phyloP scores from a whole-genome alignment of 2,797 vertebrate genomes.

The Coregonus ussuriensis region DNA sequence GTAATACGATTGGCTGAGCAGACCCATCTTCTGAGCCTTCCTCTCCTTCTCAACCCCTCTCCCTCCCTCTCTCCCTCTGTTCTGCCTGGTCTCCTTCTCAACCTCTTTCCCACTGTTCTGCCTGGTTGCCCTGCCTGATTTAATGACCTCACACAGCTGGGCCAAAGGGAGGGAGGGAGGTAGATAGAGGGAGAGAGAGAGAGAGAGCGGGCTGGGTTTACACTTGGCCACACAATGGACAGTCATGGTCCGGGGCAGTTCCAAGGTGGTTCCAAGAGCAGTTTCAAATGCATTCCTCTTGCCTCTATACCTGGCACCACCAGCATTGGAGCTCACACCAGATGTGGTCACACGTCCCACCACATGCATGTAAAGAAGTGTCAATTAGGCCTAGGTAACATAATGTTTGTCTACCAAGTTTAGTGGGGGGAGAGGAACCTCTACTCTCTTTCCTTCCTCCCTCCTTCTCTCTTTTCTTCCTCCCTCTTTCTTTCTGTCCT shows the following conservation, averaged over 20 bases:
- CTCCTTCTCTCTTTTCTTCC: not conserved
- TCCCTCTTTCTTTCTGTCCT: not conserved
- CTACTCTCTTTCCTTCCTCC: not conserved
- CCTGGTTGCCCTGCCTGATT: slow-evolving; percentile 65
- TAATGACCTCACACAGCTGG: slow-evolving; percentile 73
- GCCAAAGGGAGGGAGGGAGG: slow-evolving; percentile 42
- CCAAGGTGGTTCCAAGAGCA: not conserved
- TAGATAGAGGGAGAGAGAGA: slow-evolving; percentile 12
- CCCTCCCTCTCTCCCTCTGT: slow-evolving; percentile 61
- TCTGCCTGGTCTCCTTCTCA: slow-evolving; percentile 52
- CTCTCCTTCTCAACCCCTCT: slow-evolving; percentile 45
- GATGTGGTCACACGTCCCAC: not conserved
- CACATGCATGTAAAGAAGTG: not conserved
- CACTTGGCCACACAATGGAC: not conserved
- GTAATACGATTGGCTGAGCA: slow-evolving; percentile 44
- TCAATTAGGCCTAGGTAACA: not conserved
- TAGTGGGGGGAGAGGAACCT: not conserved
- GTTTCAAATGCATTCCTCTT: not conserved
- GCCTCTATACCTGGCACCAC: not conserved
- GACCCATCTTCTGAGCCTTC: slow-evolving; percentile 37
- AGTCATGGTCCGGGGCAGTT: not conserved
- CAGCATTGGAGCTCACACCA: not conserved
- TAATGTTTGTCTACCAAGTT: not conserved
- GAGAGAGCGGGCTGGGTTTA: not conserved
- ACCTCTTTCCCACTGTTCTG: slow-evolving; percentile 66